Evolutionary conservation across 2,888 invertebrate genomes (phyloP), one percentile per base, ranked within the genome.

Genomic region (Platycheirus albimanus): DNA sequence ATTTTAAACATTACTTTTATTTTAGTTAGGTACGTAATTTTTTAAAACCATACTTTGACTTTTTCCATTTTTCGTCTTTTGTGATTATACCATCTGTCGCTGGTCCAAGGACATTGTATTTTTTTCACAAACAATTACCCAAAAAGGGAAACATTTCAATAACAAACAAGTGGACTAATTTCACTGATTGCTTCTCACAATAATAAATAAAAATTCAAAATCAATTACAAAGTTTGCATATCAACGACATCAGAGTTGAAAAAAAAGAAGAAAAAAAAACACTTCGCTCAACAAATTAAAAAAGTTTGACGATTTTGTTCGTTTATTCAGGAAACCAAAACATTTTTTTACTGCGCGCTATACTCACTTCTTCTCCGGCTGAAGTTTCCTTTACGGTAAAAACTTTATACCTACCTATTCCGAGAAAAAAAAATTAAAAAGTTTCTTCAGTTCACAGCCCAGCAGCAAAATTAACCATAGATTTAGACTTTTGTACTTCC

Each of bases 201-300:
- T 71, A 81, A 81, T 81, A 81, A 81, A 81, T 76, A 81, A 81
- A 24, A 81, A 58, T 41, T 81, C 66, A 58, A 76, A 81, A 81
- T 81, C 76, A 76, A 71, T 81, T 71, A 81, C 76, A 76, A 81
- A 81, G 70, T 81, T 81, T 83, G 77, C 81, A 83, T 83, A 83
- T 83, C 77, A 83, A 83, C 77, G 77, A 67, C 71, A 83, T 76
- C 80, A 70, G 70, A 70, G 64, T 70, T 58, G 76, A 58, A 61
- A 67, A 77, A 67, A 61, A 77, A 83, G 77, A 83, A 70, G 63
- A 61, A 67, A 77, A 67, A 61, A 77, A 83, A 83, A 83, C 77
- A 83, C 77, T 77, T 67, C 54, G 66, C 56, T 77, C 81, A 77
- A 83, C 77, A 83, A 83, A 83, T 83, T 83, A 83, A 83, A 83